Base-by-base conservation (phyloP, 2,113 vertebrate genomes). In the Tretioscincus oriximinensis region DNA sequence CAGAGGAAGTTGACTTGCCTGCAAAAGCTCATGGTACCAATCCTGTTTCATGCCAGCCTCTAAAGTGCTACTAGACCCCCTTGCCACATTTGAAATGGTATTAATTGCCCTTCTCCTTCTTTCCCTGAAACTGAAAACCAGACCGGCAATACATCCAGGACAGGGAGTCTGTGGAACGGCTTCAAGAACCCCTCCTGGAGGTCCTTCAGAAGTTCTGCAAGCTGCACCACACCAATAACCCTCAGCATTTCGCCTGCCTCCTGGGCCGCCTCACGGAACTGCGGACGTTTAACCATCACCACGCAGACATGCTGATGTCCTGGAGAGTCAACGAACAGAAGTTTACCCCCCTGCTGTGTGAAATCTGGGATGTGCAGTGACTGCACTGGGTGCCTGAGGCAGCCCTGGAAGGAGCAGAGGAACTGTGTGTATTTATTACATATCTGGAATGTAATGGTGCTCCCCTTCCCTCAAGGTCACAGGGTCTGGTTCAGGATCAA, bases 341-440 rank as follows among this genome's bases (percentile, higher is more conserved):
- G 90, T 99, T 99, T 86, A 99, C 98, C 29, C 99, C 99, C 0
- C 96, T 99, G 47, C 97, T 99, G 86, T 99, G 99, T 84, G 99
- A 99, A 91, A 97, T 99, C 95, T 99, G 98, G 99, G 99, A 99
- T 18, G 97, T 99, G 45, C 97, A 99, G 93, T 99, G 93, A 94
- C 1, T 22, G 14, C 65, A 26, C 5, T 11, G 68, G 80, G 26
- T 69, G 12, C 31, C 63, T 26, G 14, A 61, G n/a, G 54, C 54
- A 58, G 16, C 18, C 54, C 5, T 58, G 18, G 54, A 54, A 12
- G 51, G 51, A 54, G 11, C 51, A 54, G 12, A 9, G 11, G 51
- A 58, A 58, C 54, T 58, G 54, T 4, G 14, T 18, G 54, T 58
- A 58, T 58, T 58, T 58, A 58, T 58, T 58, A 58, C 18, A 58